Evolutionary conservation across 2,888 invertebrate genomes (phyloP).

Genomic region (Eupithecia insigniata): DNA sequence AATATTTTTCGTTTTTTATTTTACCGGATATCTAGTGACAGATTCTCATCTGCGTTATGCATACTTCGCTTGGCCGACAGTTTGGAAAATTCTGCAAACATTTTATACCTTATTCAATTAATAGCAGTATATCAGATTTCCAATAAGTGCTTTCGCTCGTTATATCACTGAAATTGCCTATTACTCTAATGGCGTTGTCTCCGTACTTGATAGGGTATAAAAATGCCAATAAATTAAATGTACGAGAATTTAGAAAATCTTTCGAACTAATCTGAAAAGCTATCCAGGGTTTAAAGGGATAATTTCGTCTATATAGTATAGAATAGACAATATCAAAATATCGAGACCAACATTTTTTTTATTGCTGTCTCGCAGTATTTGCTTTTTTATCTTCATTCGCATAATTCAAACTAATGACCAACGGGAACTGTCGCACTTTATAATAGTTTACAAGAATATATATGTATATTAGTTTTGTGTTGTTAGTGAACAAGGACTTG

Average conservation of each 20-base stretch:
- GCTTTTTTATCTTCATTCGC: not conserved
- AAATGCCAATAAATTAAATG: conserved; percentile 32
- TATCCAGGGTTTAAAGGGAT: not conserved
- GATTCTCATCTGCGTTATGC: not conserved
- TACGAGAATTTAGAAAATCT: conserved; percentile 7
- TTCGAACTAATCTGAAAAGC: not conserved
- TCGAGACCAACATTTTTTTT: not conserved
- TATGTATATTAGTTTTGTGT: conserved; percentile 35
- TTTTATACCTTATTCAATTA: conserved; percentile 54
- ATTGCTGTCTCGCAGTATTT: not conserved
- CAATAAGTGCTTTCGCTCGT: conserved; percentile 55
- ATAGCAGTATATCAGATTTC: conserved; percentile 57
- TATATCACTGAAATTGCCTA: conserved; percentile 64
- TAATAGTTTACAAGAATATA: conserved; percentile 23
- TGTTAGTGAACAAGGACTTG: conserved; percentile 34
- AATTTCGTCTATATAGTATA: not conserved
- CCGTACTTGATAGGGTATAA: conserved; percentile 42
- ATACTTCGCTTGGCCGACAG: not conserved
- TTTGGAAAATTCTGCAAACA: conserved; percentile 25
- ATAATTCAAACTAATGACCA: conserved; percentile 12
- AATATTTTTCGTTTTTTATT: not conserved
- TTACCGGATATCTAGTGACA: not conserved
- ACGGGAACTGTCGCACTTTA: conserved; percentile 18
- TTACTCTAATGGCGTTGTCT: conserved; percentile 53
- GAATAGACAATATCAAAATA: not conserved